These are phyloP conservation scores for Chloropsis hardwickii DNA, from an alignment of 2,113 vertebrate species.

Conservation along the genomic window DNA sequence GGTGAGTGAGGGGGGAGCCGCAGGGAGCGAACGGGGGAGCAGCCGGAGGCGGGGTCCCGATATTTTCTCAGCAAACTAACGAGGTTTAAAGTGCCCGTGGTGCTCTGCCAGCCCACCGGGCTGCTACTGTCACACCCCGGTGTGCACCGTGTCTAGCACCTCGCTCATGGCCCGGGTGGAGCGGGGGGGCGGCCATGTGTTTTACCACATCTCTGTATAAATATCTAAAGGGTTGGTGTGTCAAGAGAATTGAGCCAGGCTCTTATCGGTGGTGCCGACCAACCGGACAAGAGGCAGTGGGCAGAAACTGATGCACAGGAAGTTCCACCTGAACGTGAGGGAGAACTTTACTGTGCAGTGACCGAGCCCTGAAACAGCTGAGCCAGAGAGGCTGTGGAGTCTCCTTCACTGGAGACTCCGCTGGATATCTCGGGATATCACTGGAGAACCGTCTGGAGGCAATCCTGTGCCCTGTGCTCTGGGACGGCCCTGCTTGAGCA, in stretches of 20 bases:
- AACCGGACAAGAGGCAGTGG: neutral
- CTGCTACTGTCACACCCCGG: accelerated
- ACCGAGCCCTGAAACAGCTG: neutral
- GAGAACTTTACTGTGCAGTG: neutral
- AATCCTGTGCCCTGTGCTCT: neutral
- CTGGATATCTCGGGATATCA: neutral
- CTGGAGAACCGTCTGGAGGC: neutral
- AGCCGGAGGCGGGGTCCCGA: accelerated
- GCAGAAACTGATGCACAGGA: neutral
- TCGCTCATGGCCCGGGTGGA: accelerated
- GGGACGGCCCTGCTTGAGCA: neutral
- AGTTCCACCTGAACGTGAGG: neutral
- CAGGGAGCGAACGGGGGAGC: no score
- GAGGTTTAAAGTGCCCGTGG: neutral
- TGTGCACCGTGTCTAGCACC: neutral
- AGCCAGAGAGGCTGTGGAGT: neutral
- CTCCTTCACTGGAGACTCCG: neutral
- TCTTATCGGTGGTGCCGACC: neutral
- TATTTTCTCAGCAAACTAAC: accelerated
- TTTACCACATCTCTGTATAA: neutral
- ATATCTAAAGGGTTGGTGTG: neutral
- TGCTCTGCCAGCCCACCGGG: no score
- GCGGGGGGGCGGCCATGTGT: accelerated
- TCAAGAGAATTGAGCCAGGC: neutral
- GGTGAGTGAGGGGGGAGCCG: neutral